A percentile compares a stretch with the other conserved stretches of the same genome.
Conservation (phyloP, 92 coral and sea anemone genomes). For the Pocillopora grandis region DNA sequence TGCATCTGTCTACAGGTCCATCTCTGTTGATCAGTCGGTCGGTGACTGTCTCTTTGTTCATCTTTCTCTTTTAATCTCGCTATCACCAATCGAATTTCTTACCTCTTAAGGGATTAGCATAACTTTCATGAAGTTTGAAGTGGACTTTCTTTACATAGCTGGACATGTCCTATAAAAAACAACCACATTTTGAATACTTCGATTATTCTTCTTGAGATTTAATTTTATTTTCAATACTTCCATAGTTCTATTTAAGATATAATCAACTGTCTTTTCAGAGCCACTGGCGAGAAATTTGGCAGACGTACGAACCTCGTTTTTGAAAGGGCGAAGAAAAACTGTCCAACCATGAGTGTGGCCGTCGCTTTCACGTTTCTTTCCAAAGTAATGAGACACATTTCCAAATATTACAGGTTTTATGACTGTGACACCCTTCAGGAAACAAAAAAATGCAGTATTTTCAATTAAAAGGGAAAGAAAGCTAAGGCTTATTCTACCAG, state of each 20-base stretch:
- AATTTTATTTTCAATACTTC: no score
- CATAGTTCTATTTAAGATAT: no score
- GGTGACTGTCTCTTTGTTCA: no score
- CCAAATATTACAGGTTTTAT: conserved; percentile 93
- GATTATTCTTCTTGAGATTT: neutral
- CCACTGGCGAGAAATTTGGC: neutral
- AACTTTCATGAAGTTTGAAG: conserved; percentile 96
- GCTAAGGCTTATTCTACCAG: neutral
- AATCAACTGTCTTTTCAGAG: neutral
- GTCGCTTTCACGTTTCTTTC: conserved; percentile 95
- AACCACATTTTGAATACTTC: neutral
- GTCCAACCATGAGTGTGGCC: conserved; percentile 99
- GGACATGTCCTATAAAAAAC: conserved; percentile 82
- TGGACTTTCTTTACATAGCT: conserved; percentile 98
- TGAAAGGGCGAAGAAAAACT: conserved; percentile 83
- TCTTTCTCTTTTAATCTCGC: neutral
- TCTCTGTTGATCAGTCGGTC: no score
- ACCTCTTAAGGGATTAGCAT: conserved; percentile 98
- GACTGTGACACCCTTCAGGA: conserved; percentile 79
- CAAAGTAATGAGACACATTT: conserved; percentile 94
- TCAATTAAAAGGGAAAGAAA: neutral
- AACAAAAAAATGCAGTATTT: neutral
- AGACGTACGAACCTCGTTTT: conserved; percentile 59
- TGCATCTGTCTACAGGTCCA: no score
- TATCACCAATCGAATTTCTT: neutral